Conservation (phyloP, 2,797 vertebrate genomes). For the Catamblyrhynchus diadema region DNA sequence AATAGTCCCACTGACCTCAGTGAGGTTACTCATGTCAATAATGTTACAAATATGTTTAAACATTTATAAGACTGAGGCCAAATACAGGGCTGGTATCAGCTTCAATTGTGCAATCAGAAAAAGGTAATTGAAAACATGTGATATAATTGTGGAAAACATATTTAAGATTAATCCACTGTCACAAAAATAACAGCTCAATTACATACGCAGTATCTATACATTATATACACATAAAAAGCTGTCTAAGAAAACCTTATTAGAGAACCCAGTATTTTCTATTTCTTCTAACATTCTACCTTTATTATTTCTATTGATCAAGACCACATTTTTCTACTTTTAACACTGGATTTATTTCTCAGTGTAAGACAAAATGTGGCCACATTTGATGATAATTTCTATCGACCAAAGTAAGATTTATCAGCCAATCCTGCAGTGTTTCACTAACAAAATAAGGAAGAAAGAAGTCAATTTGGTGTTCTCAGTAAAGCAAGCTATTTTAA, state of each 20-base stretch:
- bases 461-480: neutral
- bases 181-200: neutral
- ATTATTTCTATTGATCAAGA: neutral
- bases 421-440: neutral
- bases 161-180: neutral
- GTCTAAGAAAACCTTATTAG: neutral
- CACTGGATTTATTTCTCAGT: neutral
- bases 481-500: neutral
- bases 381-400: rapidly evolving
- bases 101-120: neutral
- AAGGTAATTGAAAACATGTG: neutral
- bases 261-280: neutral
- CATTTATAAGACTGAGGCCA: neutral
- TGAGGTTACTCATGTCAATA: neutral
- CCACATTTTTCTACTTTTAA: neutral
- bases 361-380: neutral
- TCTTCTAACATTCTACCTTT: neutral
- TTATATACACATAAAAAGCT: neutral
- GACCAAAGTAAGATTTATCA: neutral
- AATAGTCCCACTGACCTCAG: neutral
- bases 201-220: neutral
- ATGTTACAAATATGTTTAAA: neutral
- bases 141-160: neutral
- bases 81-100: neutral
- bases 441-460: neutral